Evolutionary conservation across 1,140 invertebrate species (phyloP), one percentile per base, ranked within the genome.

Genomic region (Hydropsyche tenuis): DNA sequence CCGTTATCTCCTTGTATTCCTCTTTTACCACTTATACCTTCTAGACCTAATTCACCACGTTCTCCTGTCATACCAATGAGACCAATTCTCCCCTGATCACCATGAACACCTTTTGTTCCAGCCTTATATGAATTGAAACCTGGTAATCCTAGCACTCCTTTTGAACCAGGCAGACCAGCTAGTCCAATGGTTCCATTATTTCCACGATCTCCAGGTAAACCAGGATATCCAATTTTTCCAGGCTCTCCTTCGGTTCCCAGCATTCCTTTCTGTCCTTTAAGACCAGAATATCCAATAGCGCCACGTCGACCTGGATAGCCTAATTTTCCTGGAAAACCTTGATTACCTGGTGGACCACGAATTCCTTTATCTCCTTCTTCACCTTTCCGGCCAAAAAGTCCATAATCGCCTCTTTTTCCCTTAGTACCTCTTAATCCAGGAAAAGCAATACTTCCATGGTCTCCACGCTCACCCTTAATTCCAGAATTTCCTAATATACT

Each of bases 1-100:
- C 88, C 89, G 51, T 79, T 70, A 6, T 86, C 90, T 25, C 90
- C 90, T 20, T 78, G 75, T 20, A 69, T 53, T 69, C 87, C 88
- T 45, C 63, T 46, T 6, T 62, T 69, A 46, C 87, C 87, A 12
- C 77, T 73, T 12, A 65, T 74, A 6, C 88, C 88, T 74, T 75
- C 64, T 72, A 82, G 80, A 46, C 86, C 86, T 78, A 84, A 84
- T 0, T 69, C n/a, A n/a, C 83, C 87, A 14, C 76, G n/a, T 78
- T 65, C 73, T 64, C 86, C 86, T 18, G 81, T 65, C 3, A 74
- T 64, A 76, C 89, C 86, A 66, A 78, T 74, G 1, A 72, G 9
- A 6, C 87, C 87, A 12, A 75, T 48, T 23, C 77, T 69, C 62
- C 87, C 87, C 30, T 76, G 78, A 0, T 66, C 43, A 51, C 87